Evolutionary conservation across 23 tunicate genomes (phyloP), one percentile per base, ranked within the genome.

Genomic region (Pegea sp.): DNA sequence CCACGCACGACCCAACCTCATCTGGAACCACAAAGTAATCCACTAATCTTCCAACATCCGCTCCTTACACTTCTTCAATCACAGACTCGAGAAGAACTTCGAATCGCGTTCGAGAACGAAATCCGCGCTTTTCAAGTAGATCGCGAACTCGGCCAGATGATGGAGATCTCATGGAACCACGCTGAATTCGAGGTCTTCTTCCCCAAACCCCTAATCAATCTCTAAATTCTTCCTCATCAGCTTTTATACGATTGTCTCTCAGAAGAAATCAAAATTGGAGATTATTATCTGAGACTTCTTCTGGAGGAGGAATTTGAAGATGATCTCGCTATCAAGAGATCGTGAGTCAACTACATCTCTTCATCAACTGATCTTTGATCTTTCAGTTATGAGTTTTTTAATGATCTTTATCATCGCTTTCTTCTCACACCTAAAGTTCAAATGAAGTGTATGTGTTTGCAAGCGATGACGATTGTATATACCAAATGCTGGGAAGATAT

Each of bases 401-500:
- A 77, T 58, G 90, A 89, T 28, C 66, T 89, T 1, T 89, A 89
- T 65, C 98, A 89, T 38, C 98, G 98, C 1, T 89, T 89, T 53
- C 62, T 89, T 25, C 76, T 89, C 26, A 77, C 98, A 11, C 79
- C 98, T 13, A 76, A 77, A 62, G 60, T 77, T 4, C 69, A 59
- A 22, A 77, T 89, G 90, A 89, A 89, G 48, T 77, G 88, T 64
- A 77, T 76, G 90, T 89, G 98, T 44, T 49, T 89, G 62, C 98
- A 89, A 65, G 98, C 98, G 5, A 89, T 89, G 98, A 51, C 80
- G 1, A 77, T 89, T 44, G 98, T 89, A 48, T 89, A 89, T 66
- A 90, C 75, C 23, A 65, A 67, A 48, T 89, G 77, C 60, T 89
- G 80, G 76, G 98, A 89, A 61, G 90, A 77, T 22, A 70, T 89